These are phyloP conservation scores for Macrosteles quadrilineatus DNA, from an alignment of 1,140 invertebrate species.

Conservation along the genomic window DNA sequence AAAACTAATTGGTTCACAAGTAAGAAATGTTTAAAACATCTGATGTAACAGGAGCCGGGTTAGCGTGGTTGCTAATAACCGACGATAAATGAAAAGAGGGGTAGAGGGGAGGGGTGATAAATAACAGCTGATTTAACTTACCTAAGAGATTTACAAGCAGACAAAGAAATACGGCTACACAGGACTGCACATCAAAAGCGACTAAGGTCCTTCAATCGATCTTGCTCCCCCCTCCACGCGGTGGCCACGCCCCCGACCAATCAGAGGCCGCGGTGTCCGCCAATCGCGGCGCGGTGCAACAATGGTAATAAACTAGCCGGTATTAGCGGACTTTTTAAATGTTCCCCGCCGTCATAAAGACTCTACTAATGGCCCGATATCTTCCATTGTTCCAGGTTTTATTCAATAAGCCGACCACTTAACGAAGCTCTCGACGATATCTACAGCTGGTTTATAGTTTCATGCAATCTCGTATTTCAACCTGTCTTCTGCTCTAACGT, in stretches of 20 bases:
- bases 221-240: constrained; percentile 8
- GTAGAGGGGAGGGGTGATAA: constrained; percentile 9
- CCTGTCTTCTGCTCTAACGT: background rate
- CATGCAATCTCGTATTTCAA: constrained; percentile 14
- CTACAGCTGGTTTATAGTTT: constrained; percentile 3
- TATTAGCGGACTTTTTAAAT: background rate
- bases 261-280: background rate
- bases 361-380: constrained; percentile 12
- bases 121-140: constrained; percentile 27
- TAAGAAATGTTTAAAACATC: constrained; percentile 9
- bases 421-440: constrained; percentile 17
- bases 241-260: constrained; percentile 8
- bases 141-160: constrained; percentile 21
- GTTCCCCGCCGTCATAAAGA: constrained; percentile 1
- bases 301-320: constrained; percentile 21
- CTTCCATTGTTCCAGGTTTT: constrained; percentile 16
- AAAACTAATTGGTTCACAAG: constrained; percentile 2
- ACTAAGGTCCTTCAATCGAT: constrained; percentile 28
- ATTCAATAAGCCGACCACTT: constrained; percentile 19
- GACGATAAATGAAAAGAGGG: constrained; percentile 26
- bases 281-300: background rate
- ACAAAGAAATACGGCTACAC: constrained; percentile 28
- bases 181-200: constrained; percentile 17
- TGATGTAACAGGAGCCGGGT: background rate
- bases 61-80: background rate